Evolutionary conservation across 1,140 invertebrate genomes (phyloP).

Genomic region (Eumeta japonica): DNA sequence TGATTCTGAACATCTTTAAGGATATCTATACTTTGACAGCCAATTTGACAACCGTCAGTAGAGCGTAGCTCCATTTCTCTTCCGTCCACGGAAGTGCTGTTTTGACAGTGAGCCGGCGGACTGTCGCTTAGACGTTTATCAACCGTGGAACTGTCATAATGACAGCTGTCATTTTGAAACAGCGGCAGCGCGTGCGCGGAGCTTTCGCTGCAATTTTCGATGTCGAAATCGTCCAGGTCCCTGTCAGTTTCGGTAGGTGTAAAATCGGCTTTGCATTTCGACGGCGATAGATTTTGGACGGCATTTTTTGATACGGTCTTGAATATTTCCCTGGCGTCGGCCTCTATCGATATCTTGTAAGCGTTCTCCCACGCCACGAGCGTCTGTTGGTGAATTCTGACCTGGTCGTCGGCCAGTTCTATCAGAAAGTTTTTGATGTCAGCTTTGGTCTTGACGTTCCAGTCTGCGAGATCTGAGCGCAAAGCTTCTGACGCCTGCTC

Average conservation of each 20-base stretch:
- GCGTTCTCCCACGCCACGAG: conserved; percentile 38
- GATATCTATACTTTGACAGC: not conserved
- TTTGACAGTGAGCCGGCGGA: too few relatives aligned
- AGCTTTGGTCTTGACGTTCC: conserved; percentile 34
- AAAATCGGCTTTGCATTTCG: conserved; percentile 19
- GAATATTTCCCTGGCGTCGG: conserved; percentile 28
- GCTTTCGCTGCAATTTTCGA: not conserved
- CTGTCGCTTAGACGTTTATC: too few relatives aligned
- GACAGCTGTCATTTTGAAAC: not conserved
- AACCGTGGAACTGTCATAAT: not conserved
- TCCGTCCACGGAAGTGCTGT: too few relatives aligned
- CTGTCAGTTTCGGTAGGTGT: conserved; percentile 26
- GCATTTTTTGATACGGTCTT: conserved; percentile 43
- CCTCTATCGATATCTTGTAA: conserved; percentile 26
- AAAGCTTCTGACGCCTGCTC: conserved; percentile 42
- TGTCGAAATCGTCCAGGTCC: conserved; percentile 24
- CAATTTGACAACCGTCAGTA: too few relatives aligned
- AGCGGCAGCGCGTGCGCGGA: not conserved
- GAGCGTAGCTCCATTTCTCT: too few relatives aligned
- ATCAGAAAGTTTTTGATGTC: conserved; percentile 33
- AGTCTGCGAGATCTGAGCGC: conserved; percentile 35
- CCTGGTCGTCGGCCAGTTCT: conserved; percentile 32
- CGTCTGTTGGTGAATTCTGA: conserved; percentile 19
- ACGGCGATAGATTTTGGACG: conserved; percentile 36
- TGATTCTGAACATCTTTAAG: not conserved